Conservation (phyloP, 2,888 invertebrate species). For the Abrostola tripartita region DNA sequence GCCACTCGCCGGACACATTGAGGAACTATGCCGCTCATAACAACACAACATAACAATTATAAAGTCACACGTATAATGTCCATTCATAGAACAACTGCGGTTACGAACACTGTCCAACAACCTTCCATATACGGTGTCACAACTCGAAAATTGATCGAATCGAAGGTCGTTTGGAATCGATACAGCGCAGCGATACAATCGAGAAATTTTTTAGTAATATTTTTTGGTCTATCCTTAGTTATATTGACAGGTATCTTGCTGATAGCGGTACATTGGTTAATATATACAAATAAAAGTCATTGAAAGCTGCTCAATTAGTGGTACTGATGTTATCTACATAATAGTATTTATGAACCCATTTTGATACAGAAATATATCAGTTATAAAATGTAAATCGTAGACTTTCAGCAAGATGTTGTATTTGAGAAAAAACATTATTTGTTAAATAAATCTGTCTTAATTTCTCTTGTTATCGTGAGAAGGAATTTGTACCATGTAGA, state of each 20-base stretch:
- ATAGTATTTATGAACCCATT: conserved; percentile 38
- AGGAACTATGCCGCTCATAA: too few relatives aligned
- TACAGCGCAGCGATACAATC: conserved; percentile 47
- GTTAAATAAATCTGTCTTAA: too few relatives aligned
- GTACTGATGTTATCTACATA: conserved; percentile 42
- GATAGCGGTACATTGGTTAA: conserved; percentile 47
- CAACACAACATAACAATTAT: too few relatives aligned
- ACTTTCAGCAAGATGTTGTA: too few relatives aligned
- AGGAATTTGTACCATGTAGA: too few relatives aligned
- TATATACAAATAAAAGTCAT: conserved; percentile 31
- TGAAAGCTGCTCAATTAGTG: conserved; percentile 42
- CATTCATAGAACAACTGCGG: conserved; percentile 30
- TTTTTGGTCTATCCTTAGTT: too few relatives aligned
- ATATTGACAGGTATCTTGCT: conserved; percentile 53
- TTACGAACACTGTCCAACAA: conserved; percentile 43
- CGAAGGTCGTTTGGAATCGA: conserved; percentile 62
- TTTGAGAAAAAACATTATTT: too few relatives aligned
- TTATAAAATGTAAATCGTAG: conserved; percentile 3
- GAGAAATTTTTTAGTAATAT: conserved; percentile 51
- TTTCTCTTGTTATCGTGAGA: too few relatives aligned
- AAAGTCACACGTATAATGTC: not conserved
- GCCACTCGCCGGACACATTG: too few relatives aligned
- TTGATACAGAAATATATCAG: conserved; percentile 28
- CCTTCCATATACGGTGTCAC: conserved; percentile 68
- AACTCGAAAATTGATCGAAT: conserved; percentile 62